A percentile compares a stretch with the other conserved stretches of the same genome.
phyloP scores from a whole-genome alignment of 2,797 vertebrate species.

The Eulemur albifrons region DNA sequence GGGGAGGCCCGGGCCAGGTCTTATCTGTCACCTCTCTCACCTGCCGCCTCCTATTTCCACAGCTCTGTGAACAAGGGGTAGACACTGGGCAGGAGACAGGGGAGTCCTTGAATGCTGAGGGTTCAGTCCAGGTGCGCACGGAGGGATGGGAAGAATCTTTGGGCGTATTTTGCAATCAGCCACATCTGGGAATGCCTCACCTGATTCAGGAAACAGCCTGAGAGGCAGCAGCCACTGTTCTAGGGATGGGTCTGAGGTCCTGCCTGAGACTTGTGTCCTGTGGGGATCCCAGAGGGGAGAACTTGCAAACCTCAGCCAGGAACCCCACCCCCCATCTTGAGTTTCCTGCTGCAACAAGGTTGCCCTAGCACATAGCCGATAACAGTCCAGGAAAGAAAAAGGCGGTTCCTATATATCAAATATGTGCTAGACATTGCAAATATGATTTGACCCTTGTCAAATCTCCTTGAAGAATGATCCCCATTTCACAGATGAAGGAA shows the following conservation, averaged over 20 bases:
- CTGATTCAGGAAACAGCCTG: not conserved
- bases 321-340: accelerated
- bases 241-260: not conserved
- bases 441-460: not conserved
- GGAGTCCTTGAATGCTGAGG: accelerated
- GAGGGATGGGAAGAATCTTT: not conserved
- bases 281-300: not conserved
- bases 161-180: not conserved
- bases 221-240: not conserved
- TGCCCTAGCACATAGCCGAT: not conserved
- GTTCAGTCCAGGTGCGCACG: accelerated
- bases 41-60: not conserved
- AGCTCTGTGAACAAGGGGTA: not conserved
- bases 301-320: accelerated
- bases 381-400: not conserved
- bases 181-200: not conserved
- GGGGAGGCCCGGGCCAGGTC: accelerated
- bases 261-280: too few relatives aligned
- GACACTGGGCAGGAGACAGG: not conserved
- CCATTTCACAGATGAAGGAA: not conserved
- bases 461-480: not conserved
- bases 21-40: too few relatives aligned
- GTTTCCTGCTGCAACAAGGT: not conserved
- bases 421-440: accelerated
- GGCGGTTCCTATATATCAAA: not conserved